A percentile compares a stretch with the other conserved stretches of the same genome.
phyloP scores from a whole-genome alignment of 2,797 vertebrate species.

The Acipenser transmontanus region DNA sequence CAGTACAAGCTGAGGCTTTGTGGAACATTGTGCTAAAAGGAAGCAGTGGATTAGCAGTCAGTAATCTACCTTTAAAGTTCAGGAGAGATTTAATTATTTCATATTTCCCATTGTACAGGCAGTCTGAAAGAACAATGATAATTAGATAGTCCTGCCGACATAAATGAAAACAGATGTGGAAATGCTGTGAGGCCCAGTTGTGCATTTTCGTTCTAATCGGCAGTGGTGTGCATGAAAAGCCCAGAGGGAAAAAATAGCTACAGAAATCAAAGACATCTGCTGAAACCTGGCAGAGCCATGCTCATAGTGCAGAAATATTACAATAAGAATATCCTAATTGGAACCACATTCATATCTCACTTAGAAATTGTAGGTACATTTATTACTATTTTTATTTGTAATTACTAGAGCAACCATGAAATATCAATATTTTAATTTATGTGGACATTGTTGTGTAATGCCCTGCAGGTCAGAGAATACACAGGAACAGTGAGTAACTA shows the following conservation, averaged over 20 bases:
- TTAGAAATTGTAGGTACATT: slow-evolving; percentile 27
- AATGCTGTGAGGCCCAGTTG: slow-evolving; percentile 18
- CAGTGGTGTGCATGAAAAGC: slow-evolving; percentile 30
- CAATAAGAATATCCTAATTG: slow-evolving; percentile 29
- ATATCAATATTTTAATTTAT: too few relatives aligned
- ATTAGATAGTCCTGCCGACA: slow-evolving; percentile 30
- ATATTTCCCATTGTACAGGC: slow-evolving; percentile 25
- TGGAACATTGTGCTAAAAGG: slow-evolving; percentile 27
- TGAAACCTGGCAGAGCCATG: slow-evolving; percentile 31
- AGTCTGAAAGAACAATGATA: slow-evolving; percentile 28
- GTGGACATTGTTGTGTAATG: too few relatives aligned
- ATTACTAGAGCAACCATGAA: too few relatives aligned
- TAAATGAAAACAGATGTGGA: slow-evolving; percentile 36
- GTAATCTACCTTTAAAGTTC: slow-evolving; percentile 30
- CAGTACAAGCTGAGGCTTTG: slow-evolving; percentile 4
- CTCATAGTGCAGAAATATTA: slow-evolving; percentile 36
- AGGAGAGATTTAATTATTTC: slow-evolving; percentile 23
- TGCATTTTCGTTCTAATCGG: slow-evolving; percentile 31
- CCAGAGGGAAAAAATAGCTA: slow-evolving; percentile 21
- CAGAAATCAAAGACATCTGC: slow-evolving; percentile 44
- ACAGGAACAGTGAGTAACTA: too few relatives aligned
- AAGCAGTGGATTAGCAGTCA: slow-evolving; percentile 28
- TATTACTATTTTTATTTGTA: slow-evolving; percentile 5
- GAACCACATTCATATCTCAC: slow-evolving; percentile 35
- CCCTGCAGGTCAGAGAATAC: too few relatives aligned